Evolutionary conservation across 2,888 invertebrate species (phyloP).

Genomic region (Teleiodes luculella): DNA sequence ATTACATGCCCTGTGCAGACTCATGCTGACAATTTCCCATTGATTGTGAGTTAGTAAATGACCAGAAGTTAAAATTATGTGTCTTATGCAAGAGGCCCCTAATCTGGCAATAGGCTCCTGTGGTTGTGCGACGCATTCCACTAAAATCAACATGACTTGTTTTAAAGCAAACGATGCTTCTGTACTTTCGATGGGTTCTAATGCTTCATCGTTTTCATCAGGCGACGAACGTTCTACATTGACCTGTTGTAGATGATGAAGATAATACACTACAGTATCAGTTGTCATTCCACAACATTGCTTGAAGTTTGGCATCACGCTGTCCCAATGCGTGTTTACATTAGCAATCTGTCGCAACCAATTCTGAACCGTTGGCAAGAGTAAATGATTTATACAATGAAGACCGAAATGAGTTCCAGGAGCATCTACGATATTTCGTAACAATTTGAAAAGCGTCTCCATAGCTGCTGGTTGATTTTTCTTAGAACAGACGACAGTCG

Average conservation of each 20-base stretch:
- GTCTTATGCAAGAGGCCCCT: conserved; percentile 94
- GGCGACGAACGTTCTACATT: conserved; percentile 57
- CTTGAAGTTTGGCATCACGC: conserved; percentile 92
- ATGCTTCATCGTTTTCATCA: conserved; percentile 61
- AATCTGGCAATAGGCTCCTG: conserved; percentile 93
- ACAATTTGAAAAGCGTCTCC: conserved; percentile 91
- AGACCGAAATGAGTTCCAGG: conserved; percentile 94
- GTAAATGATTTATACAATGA: conserved; percentile 93
- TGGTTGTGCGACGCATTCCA: conserved; percentile 94
- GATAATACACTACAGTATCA: conserved; percentile 92
- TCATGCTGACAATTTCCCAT: conserved; percentile 91
- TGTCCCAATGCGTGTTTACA: conserved; percentile 85
- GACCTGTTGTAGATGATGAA: conserved; percentile 85
- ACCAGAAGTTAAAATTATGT: conserved; percentile 90
- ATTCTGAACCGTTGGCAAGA: conserved; percentile 94
- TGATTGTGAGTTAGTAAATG: conserved; percentile 88
- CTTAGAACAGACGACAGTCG: conserved; percentile 90
- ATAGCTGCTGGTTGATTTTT: conserved; percentile 92
- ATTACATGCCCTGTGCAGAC: conserved; percentile 89
- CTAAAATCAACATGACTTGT: conserved; percentile 89
- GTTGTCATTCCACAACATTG: conserved; percentile 96
- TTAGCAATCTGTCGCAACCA: conserved; percentile 90
- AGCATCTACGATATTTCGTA: conserved; percentile 85
- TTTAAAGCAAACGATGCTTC: conserved; percentile 88
- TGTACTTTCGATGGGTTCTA: conserved; percentile 77